Base-by-base conservation (phyloP, 2,888 invertebrate species). In the Balanococcus diminutus region DNA sequence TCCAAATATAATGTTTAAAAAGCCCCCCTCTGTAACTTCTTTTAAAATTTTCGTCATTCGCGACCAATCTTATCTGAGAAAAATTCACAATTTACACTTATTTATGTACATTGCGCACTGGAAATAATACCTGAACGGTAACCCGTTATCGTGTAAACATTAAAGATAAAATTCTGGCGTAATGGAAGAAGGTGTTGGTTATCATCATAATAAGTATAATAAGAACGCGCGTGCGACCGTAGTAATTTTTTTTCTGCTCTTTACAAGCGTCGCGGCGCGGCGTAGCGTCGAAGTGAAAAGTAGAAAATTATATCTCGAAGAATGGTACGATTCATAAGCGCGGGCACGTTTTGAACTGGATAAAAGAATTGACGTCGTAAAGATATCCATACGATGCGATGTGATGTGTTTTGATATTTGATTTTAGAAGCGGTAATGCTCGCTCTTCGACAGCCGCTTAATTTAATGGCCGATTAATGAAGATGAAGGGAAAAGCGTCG, bases 381-480 rank as follows among this genome's bases (percentile, higher is more conserved):
- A 67, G 67, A 67, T 67, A 67, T 28, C 11, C 46, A n/a, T 46
- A 67, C 67, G 67, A 67, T 28, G 67, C n/a, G 46, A n/a, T n/a
- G n/a, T n/a, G n/a, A n/a, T n/a, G n/a, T n/a, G n/a, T n/a, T 46
- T 46, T 46, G 46, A 46, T 46, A 46, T 46, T 46, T 46, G 61
- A 61, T 61, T 61, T 61, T 61, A 61, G 61, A 61, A 61, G 25
- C 22, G 61, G 25, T 61, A 61, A 61, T 61, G 61, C 61, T 61
- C 61, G 61, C 61, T 25, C 61, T 61, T 61, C 61, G 61, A 19
- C 61, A 61, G 61, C 14, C 61, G 56, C 56, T 25, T 25, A 8
- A 61, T 61, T 61, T 61, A 61, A 61, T 61, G 61, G 61, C 61
- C 61, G 61, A 61, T 61, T 61, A 61, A 61, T 61, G 19, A 61